Conservation (phyloP, 1,140 invertebrate genomes). For the Gonatopus flavifemur region DNA sequence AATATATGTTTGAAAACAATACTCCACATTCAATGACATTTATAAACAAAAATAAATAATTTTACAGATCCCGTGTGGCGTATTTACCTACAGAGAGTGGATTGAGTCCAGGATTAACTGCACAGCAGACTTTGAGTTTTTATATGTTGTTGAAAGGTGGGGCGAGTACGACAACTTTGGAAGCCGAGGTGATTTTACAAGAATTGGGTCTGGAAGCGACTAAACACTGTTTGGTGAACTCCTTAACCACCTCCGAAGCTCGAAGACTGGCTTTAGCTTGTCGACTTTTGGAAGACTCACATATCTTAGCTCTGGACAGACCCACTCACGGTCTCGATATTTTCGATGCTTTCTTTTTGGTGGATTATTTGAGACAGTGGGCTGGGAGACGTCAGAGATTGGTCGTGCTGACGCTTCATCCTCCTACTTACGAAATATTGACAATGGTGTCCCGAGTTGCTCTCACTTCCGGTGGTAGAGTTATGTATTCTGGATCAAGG, state of each 20-base stretch:
- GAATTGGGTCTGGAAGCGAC: constrained; percentile 81
- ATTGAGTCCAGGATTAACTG: constrained; percentile 73
- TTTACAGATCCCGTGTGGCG: constrained; percentile 45
- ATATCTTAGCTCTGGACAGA: constrained; percentile 84
- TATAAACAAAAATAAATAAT: too few species aligned
- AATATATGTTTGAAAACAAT: too few species aligned
- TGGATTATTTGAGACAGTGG: constrained; percentile 94
- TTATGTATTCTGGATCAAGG: constrained; percentile 87
- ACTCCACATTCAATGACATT: too few species aligned
- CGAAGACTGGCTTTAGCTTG: constrained; percentile 84
- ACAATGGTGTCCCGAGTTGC: constrained; percentile 89
- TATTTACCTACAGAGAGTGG: constrained; percentile 51
- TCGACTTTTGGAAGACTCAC: constrained; percentile 80
- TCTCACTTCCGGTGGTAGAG: constrained; percentile 82
- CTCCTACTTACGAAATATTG: constrained; percentile 93
- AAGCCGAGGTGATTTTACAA: constrained; percentile 64
- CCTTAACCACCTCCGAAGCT: constrained; percentile 82
- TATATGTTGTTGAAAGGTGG: constrained; percentile 71
- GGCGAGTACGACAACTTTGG: constrained; percentile 43
- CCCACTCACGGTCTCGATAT: constrained; percentile 93
- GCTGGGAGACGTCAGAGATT: constrained; percentile 77
- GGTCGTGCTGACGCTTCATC: constrained; percentile 89
- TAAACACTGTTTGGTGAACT: constrained; percentile 70
- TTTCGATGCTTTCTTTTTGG: constrained; percentile 92
- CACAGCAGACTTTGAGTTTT: constrained; percentile 79